Conservation (phyloP, 2,113 vertebrate genomes). For the Galbula dea region DNA sequence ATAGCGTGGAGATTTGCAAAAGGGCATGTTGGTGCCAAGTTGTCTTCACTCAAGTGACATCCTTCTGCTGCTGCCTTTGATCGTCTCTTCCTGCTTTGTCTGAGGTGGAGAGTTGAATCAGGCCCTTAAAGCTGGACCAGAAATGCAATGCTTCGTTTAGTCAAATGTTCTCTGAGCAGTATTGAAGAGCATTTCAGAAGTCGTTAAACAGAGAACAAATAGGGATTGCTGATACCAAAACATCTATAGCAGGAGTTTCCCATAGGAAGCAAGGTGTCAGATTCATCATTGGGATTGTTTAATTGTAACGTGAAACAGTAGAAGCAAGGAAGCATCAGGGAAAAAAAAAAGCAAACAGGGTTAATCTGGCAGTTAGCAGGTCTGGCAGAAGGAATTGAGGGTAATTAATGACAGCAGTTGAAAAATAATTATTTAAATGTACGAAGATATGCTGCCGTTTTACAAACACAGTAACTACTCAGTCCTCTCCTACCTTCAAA, state of each 20-base stretch:
- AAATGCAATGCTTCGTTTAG: not conserved
- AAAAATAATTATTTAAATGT: not conserved
- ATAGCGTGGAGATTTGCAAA: not conserved
- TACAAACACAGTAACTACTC: not conserved
- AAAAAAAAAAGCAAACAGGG: slow-evolving; percentile 4
- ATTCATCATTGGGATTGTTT: not conserved
- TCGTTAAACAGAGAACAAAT: not conserved
- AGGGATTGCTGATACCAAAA: not conserved
- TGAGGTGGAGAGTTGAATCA: not conserved
- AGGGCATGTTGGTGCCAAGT: not conserved
- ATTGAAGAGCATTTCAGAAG: not conserved
- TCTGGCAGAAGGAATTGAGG: not conserved
- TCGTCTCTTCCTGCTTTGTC: not conserved
- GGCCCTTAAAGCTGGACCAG: not conserved
- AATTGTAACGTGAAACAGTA: slow-evolving; percentile 30
- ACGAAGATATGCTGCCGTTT: not conserved
- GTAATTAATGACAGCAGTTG: slow-evolving; percentile 6
- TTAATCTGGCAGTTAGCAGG: not conserved
- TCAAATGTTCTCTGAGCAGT: not conserved
- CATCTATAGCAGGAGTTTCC: not conserved
- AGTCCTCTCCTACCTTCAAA: not conserved
- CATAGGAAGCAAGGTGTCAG: not conserved
- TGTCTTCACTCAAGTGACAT: slow-evolving; percentile 34
- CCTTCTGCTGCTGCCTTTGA: not conserved
- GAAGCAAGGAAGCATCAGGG: not conserved